Evolutionary conservation across 2,888 invertebrate genomes (phyloP).

Genomic region (Archips xylosteana): DNA sequence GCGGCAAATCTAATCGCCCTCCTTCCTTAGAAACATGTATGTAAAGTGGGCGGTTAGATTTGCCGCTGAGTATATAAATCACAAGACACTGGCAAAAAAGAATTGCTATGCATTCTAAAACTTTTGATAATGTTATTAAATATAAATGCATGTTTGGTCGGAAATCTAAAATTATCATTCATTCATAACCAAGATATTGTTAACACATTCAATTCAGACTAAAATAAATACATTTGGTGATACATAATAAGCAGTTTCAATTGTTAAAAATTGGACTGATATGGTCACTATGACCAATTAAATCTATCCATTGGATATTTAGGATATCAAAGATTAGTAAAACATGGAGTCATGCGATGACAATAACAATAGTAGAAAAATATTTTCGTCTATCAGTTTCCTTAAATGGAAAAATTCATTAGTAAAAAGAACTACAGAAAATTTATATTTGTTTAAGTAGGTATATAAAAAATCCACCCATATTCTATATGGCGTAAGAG

Average conservation of each 20-base stretch:
- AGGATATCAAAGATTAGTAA: neutral
- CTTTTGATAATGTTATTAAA: neutral
- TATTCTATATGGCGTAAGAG: slow-evolving; percentile 50
- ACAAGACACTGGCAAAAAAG: too few species aligned
- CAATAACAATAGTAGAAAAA: slow-evolving; percentile 13
- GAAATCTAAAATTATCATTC: neutral
- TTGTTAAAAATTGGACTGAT: neutral
- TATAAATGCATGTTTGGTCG: neutral
- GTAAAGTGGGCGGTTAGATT: too few species aligned
- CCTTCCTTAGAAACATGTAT: too few species aligned
- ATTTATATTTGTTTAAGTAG: slow-evolving; percentile 15
- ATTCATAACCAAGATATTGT: neutral
- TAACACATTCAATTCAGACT: neutral
- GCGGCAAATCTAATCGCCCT: too few species aligned
- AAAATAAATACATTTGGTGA: neutral
- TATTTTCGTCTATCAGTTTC: slow-evolving; percentile 4
- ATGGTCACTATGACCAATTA: neutral
- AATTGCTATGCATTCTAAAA: too few species aligned
- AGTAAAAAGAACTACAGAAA: slow-evolving; percentile 14
- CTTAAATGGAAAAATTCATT: neutral
- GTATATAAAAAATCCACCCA: slow-evolving; percentile 37
- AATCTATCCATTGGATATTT: neutral
- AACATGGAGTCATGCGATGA: neutral
- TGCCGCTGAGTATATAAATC: too few species aligned
- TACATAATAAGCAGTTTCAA: neutral